Evolutionary conservation across 2,113 vertebrate species (phyloP).

Genomic region (Pseudorectes ferrugineus): DNA sequence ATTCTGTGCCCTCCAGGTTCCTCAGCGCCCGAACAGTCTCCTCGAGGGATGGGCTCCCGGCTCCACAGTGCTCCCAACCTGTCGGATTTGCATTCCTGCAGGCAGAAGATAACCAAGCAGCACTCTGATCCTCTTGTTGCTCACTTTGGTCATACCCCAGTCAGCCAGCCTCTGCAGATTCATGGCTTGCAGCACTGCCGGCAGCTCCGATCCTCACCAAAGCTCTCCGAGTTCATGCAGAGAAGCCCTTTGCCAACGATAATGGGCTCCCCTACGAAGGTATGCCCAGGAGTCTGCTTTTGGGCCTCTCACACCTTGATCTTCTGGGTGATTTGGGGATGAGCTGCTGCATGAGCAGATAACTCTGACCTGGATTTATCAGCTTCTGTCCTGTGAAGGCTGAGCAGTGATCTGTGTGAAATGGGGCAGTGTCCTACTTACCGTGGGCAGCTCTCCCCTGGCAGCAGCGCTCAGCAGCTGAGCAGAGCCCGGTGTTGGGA

Average conservation of each 20-base stretch:
- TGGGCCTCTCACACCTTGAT: neutral
- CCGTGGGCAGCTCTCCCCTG: neutral
- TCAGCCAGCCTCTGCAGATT: conserved; percentile 61
- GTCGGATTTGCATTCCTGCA: conserved; percentile 71
- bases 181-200: conserved; percentile 72
- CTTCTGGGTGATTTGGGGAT: neutral
- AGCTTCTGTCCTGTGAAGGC: neutral
- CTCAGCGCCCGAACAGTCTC: conserved; percentile 41
- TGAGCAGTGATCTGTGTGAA: neutral
- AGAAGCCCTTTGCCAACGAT: conserved; percentile 92
- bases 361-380: neutral
- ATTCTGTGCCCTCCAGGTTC: conserved; percentile 48
- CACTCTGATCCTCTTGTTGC: conserved; percentile 84
- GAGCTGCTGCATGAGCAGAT: neutral
- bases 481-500: neutral
- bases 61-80: conserved; percentile 95
- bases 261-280: conserved; percentile 92
- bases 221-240: conserved; percentile 92
- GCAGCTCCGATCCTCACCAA: conserved; percentile 86
- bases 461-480: neutral
- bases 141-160: conserved; percentile 44
- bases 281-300: conserved; percentile 20
- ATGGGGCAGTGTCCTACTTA: neutral
- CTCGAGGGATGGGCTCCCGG: conserved; percentile 84
- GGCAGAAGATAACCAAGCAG: conserved; percentile 92